Conservation (phyloP, 1,140 invertebrate species). For the Sitophilus oryzae region DNA sequence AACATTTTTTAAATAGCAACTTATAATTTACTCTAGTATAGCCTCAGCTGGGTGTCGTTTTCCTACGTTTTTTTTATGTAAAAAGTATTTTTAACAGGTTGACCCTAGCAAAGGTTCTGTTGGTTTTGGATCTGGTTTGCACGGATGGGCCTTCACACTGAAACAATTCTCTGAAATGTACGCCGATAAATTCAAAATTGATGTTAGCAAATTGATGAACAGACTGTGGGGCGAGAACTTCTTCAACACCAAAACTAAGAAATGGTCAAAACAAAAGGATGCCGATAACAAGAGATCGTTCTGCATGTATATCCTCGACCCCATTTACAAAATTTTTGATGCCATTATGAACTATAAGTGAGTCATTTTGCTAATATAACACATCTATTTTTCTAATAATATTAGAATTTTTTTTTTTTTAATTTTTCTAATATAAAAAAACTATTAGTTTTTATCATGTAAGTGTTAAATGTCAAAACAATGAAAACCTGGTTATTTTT, state of each 20-base stretch:
- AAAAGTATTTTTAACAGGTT: conserved; percentile 50
- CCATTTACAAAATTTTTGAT: conserved; percentile 98
- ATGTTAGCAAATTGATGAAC: conserved; percentile 96
- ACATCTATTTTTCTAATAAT: neutral
- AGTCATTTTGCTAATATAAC: conserved; percentile 1
- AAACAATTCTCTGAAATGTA: conserved; percentile 99
- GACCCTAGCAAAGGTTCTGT: conserved; percentile 97
- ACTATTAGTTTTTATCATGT: too few relatives aligned
- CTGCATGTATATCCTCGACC: conserved; percentile 97
- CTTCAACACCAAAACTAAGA: conserved; percentile 96
- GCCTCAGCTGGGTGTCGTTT: neutral
- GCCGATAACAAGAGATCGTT: conserved; percentile 93
- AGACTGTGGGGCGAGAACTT: conserved; percentile 96
- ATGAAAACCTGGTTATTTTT: too few relatives aligned
- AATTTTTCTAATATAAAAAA: neutral
- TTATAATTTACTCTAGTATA: neutral
- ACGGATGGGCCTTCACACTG: conserved; percentile 99
- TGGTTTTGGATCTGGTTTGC: conserved; percentile 97
- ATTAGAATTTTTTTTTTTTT: neutral
- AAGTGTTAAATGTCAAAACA: too few relatives aligned
- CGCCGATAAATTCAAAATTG: conserved; percentile 96
- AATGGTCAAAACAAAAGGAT: conserved; percentile 91
- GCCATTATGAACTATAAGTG: conserved; percentile 94
- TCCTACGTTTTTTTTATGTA: conserved; percentile 8
- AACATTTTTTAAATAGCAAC: too few relatives aligned